phyloP scores from a whole-genome alignment of 2,113 vertebrate species.

The Chitala chitala region DNA sequence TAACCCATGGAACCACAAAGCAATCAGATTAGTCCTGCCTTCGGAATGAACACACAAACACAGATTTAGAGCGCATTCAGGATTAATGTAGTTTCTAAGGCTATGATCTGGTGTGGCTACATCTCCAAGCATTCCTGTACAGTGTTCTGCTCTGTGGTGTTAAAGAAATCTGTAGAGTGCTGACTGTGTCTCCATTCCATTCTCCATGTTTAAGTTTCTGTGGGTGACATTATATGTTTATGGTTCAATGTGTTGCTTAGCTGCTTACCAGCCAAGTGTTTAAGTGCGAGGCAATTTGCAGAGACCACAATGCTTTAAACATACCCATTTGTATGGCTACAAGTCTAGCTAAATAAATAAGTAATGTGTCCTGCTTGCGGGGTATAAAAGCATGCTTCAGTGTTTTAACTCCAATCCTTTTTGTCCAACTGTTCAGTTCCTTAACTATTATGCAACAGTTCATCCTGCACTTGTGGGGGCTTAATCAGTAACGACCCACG shows the following conservation, averaged over 20 bases:
- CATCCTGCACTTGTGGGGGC: no score
- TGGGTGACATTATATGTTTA: no score
- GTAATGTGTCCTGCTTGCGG: no score
- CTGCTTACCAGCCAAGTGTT: neutral
- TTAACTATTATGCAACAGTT: no score
- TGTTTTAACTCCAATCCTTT: no score
- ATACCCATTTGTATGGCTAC: slow-evolving; percentile 54
- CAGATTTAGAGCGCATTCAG: neutral
- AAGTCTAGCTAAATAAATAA: no score
- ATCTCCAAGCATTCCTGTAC: neutral
- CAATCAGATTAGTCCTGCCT: slow-evolving; percentile 10
- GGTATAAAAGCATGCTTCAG: no score
- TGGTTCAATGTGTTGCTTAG: neutral
- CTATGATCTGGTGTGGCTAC: neutral
- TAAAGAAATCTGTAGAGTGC: no score
- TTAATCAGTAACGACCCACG: no score
- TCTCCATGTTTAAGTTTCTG: no score
- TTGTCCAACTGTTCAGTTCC: no score
- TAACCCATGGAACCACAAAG: slow-evolving; percentile 10
- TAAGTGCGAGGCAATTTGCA: neutral
- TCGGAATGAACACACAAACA: neutral
- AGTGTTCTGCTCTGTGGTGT: neutral
- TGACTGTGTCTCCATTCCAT: no score
- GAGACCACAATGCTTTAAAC: neutral
- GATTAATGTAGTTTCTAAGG: neutral